Base-by-base conservation (phyloP, 2,797 vertebrate genomes). In the Lerista edwardsae region DNA sequence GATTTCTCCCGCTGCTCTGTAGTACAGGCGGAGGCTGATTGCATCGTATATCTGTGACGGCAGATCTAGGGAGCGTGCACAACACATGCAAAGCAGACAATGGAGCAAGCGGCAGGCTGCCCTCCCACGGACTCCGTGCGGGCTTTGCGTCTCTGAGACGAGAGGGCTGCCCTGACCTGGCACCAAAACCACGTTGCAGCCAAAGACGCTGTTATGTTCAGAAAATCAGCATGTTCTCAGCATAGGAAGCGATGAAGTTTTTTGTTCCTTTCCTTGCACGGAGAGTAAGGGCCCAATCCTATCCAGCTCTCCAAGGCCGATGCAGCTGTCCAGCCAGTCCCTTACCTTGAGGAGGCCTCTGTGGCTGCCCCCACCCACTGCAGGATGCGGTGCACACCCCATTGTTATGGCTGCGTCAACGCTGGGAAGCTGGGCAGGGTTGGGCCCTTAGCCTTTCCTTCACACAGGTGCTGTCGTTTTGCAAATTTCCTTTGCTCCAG, bases 61-160 rank as follows among this genome's bases (percentile, higher is more conserved):
- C 87, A 84, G 67, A 75, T 87, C 7, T 1, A 12, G 82, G 78
- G 91, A 77, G 69, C 79, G 12, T 82, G 83, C 83, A 62, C 55
- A 59, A 80, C 73, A 74, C 90, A 77, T 23, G 75, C 90, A 55
- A 83, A 73, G 62, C 7, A 2, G 83, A 87, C 59, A 82, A 75
- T 55, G 12, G 44, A 67, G 75, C 39, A 65, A 34, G n/a, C 44
- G 57, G 57, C 41, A 41, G 83, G 0, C 47, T 61, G 36, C 41
- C n/a, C 3, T 44, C 64, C 68, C 59, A 82, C 69, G 19, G 72
- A 9, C 27, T 79, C 17, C 14, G 27, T 34, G 25, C 82, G 55
- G 80, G 74, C 21, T 89, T 1, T 36, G 79, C 29, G n/a, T n/a
- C 55, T 65, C 9, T 55, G 41, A 39, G 23, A 69, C 8, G 19